phyloP scores from a whole-genome alignment of 2,888 invertebrate species.

The Drosophila limbata region DNA sequence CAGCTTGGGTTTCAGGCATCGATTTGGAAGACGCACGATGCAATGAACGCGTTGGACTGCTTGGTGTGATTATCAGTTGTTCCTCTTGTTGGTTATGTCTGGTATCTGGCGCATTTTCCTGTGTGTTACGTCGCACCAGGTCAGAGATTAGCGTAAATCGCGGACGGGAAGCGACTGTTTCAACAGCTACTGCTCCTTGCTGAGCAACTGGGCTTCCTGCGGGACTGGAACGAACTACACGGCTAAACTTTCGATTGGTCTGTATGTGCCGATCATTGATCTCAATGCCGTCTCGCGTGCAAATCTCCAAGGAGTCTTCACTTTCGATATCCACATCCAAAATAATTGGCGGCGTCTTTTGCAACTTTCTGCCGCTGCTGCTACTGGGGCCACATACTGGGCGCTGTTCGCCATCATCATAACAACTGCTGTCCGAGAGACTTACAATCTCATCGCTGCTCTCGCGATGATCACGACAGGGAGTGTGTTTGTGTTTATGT shows the following conservation, averaged over 20 bases:
- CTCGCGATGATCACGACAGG: neutral
- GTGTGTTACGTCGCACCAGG: slow-evolving; percentile 52
- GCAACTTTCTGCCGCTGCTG: slow-evolving; percentile 15
- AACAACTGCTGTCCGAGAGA: slow-evolving; percentile 31
- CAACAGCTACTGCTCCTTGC: neutral
- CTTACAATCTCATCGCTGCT: slow-evolving; percentile 27
- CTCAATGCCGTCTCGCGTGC: slow-evolving; percentile 52
- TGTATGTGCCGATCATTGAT: slow-evolving; percentile 59
- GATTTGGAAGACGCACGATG: slow-evolving; percentile 9
- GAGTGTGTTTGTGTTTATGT: slow-evolving; percentile 32
- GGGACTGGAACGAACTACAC: slow-evolving; percentile 51
- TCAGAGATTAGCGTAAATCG: slow-evolving; percentile 82
- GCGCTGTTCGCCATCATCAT: slow-evolving; percentile 7
- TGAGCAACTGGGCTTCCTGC: slow-evolving; percentile 9
- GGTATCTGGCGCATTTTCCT: neutral
- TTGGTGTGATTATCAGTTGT: neutral
- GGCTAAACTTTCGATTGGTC: slow-evolving; percentile 65
- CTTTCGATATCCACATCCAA: slow-evolving; percentile 73
- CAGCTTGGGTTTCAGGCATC: neutral
- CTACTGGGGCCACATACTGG: neutral
- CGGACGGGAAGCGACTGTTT: slow-evolving; percentile 36
- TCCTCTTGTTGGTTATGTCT: neutral
- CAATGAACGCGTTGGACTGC: slow-evolving; percentile 29
- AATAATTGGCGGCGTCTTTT: slow-evolving; percentile 66
- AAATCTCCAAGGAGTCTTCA: slow-evolving; percentile 64